Conservation (phyloP, 2,888 invertebrate genomes). For the Rhamnusium bicolor region DNA sequence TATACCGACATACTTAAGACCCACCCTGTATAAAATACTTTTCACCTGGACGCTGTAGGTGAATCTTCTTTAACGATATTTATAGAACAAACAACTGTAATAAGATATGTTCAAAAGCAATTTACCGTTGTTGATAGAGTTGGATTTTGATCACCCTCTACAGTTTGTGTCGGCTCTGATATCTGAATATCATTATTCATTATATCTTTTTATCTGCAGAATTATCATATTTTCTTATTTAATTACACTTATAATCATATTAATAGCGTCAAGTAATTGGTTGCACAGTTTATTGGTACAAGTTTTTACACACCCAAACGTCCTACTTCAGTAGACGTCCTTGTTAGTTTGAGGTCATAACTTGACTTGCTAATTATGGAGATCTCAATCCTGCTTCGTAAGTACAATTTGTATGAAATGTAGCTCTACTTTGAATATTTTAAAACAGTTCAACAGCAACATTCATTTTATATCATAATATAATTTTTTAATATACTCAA, state of each 20-base stretch:
- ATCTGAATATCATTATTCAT: background rate
- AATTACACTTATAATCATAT: slow-evolving; percentile 10
- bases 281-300: slow-evolving; percentile 19
- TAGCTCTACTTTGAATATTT: background rate
- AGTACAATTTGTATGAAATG: background rate
- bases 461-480: no score
- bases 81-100: no score
- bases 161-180: background rate
- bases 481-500: no score
- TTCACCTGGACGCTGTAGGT: no score
- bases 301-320: slow-evolving; percentile 31
- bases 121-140: no score
- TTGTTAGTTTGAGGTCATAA: slow-evolving; percentile 27
- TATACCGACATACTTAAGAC: no score
- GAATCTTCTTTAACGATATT: no score
- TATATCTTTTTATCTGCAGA: background rate
- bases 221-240: background rate
- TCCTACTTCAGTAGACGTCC: slow-evolving; percentile 32
- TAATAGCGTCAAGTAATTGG: slow-evolving; percentile 17
- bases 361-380: slow-evolving; percentile 15
- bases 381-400: background rate
- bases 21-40: no score
- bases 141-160: no score
- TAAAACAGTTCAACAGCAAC: background rate
- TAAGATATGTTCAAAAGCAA: no score